Base-by-base conservation (phyloP, 2,888 invertebrate species). In the Sympetrum striolatum region DNA sequence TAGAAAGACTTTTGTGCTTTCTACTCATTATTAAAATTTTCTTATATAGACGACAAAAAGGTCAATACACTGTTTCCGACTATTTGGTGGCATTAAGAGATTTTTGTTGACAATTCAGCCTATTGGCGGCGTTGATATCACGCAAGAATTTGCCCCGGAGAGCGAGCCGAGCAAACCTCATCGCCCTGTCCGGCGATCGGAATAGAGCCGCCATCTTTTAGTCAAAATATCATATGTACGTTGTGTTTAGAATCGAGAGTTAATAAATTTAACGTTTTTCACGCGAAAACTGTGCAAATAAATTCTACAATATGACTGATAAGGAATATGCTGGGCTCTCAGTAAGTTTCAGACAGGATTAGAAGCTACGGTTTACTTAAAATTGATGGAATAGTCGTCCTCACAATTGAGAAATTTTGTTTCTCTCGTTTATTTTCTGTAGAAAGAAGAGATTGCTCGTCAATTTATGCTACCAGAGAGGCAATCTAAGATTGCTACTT, bases 391-490 rank as follows among this genome's bases (percentile, higher is more conserved):
- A 53, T 53, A 53, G 53, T 53, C 18, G 3, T 18, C 53, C 15
- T 53, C 53, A 18, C 18, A 3, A 5, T n/a, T 35, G 0, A 37
- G 15, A 5, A 35, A 80, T 22, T 60, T 48, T 37, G 25, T 91
- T 58, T 18, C 81, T 35, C 44, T 44, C 10, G 82, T 90, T 90
- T 92, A 90, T 92, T 91, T 91, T 93, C 94, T 35, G 15, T 93
- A 97, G 96, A 97, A 97, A 95, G 98, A 97, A 92, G 98, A 98
- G 94, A 98, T 98, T 92, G 98, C 98, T 0, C 97, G 97, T 92
- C 98, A 98, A 93, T 98, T 98, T 93, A 96, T 97, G 93, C 94
- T 98, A 91, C 98, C 98, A 0, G 98, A 98, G 93, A 95, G 98
- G 80, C 98, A 98, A 93, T 98, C 98, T 39, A 98, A 98, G 94